Percentiles rank a stretch among this genome's conserved stretches.
These are phyloP conservation scores for Ceratosolen solmsi DNA, from an alignment of 1,140 invertebrate species.

Conservation along the genomic window DNA sequence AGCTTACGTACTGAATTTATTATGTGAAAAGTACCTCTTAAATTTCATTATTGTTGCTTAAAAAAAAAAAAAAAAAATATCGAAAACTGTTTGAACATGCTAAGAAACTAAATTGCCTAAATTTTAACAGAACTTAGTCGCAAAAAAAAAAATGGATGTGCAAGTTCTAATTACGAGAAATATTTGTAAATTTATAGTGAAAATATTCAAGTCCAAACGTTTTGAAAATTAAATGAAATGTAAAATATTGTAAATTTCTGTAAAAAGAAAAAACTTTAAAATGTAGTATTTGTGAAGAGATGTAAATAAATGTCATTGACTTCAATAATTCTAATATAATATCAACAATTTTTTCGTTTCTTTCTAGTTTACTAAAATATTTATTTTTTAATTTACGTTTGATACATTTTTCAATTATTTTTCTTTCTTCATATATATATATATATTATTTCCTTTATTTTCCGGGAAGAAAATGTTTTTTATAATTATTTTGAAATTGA, in stretches of 20 bases:
- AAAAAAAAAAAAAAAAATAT: not conserved
- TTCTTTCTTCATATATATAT: not conserved
- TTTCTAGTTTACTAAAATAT: not conserved
- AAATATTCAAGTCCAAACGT: constrained; percentile 14
- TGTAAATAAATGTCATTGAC: constrained; percentile 42
- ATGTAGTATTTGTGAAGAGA: constrained; percentile 42
- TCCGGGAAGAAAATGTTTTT: too few species aligned
- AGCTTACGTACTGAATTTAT: too few species aligned
- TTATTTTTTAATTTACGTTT: constrained; percentile 4
- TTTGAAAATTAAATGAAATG: constrained; percentile 21
- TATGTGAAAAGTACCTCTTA: not conserved
- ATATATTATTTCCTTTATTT: too few species aligned
- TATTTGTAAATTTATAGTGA: constrained; percentile 32
- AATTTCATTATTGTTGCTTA: not conserved
- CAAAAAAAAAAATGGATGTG: constrained; percentile 7
- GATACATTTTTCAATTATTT: not conserved
- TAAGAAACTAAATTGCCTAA: not conserved
- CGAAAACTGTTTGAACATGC: not conserved
- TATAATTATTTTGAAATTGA: too few species aligned
- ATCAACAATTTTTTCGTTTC: not conserved
- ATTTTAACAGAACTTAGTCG: not conserved
- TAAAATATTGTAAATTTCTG: constrained; percentile 34
- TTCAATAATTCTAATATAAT: constrained; percentile 14
- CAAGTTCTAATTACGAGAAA: constrained; percentile 8
- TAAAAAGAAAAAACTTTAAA: constrained; percentile 9